Evolutionary conservation across 2,888 invertebrate species (phyloP).

Genomic region (Apotomis capreana): DNA sequence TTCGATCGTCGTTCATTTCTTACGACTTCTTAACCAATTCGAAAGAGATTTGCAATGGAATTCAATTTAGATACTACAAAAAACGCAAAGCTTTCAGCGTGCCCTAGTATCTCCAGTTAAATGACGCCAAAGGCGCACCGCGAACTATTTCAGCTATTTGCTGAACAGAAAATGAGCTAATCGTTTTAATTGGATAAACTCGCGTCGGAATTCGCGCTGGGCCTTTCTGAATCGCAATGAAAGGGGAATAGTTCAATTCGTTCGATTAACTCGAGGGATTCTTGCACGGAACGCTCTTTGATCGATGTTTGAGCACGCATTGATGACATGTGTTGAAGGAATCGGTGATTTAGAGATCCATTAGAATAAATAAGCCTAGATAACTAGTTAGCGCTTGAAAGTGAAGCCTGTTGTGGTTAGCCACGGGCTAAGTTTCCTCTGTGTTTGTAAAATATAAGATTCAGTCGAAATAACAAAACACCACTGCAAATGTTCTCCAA

Average conservation of each 20-base stretch:
- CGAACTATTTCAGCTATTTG: conserved; percentile 20
- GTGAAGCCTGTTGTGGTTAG: no score
- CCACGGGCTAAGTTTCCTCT: no score
- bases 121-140: neutral
- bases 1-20: no score
- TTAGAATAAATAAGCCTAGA: no score
- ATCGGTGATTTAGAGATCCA: neutral
- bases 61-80: no score
- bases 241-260: conserved; percentile 1
- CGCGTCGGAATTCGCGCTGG: neutral
- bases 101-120: conserved; percentile 2
- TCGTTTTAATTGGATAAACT: conserved; percentile 21
- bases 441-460: no score
- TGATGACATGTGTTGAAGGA: neutral
- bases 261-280: neutral
- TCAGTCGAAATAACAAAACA: no score
- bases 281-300: conserved; percentile 2
- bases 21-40: no score
- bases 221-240: conserved; percentile 20
- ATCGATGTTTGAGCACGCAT: neutral
- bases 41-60: no score
- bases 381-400: no score
- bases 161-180: conserved; percentile 34
- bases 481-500: no score
- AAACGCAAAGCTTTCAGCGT: no score